Percentiles rank a stretch among this genome's conserved stretches.
Evolutionary conservation across 2,888 invertebrate genomes (phyloP).

Genomic region (Melanostoma scalare): DNA sequence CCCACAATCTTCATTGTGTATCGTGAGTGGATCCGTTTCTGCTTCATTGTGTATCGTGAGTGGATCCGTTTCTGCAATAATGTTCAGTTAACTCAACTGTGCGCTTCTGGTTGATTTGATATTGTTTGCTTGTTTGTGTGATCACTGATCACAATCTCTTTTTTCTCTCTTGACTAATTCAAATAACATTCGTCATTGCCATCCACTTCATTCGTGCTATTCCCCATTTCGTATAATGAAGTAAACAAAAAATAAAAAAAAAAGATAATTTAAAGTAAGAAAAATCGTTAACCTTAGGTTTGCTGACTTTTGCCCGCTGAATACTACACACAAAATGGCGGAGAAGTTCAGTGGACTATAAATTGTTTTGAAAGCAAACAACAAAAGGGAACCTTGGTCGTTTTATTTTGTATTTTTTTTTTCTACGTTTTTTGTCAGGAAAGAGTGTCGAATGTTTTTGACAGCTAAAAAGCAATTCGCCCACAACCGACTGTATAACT

Average conservation of each 20-base stretch:
- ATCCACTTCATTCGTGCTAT: constrained; percentile 29
- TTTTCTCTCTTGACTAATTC: constrained; percentile 26
- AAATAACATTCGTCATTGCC: constrained; percentile 17
- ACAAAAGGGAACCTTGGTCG: constrained; percentile 21
- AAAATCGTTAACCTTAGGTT: constrained; percentile 68
- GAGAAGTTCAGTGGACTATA: constrained; percentile 64
- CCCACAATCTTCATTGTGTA: constrained; percentile 46
- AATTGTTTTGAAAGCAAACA: constrained; percentile 42
- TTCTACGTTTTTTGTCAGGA: too few species aligned
- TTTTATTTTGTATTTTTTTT: background rate
- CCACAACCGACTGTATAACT: too few species aligned
- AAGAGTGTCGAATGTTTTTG: background rate
- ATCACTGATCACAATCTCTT: constrained; percentile 28
- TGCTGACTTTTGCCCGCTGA: constrained; percentile 57
- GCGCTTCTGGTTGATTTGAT: constrained; percentile 8
- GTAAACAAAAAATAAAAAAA: constrained; percentile 14
- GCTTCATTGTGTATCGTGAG: too few species aligned
- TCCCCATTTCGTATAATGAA: constrained; percentile 39
- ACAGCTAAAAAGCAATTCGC: background rate
- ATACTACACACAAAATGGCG: constrained; percentile 5
- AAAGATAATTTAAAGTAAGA: constrained; percentile 54
- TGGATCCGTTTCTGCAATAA: constrained; percentile 20
- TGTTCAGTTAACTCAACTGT: background rate
- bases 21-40: background rate
- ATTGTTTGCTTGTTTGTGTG: constrained; percentile 21